Base-by-base conservation (phyloP, 1,140 invertebrate species). In the Aphelinus certus region DNA sequence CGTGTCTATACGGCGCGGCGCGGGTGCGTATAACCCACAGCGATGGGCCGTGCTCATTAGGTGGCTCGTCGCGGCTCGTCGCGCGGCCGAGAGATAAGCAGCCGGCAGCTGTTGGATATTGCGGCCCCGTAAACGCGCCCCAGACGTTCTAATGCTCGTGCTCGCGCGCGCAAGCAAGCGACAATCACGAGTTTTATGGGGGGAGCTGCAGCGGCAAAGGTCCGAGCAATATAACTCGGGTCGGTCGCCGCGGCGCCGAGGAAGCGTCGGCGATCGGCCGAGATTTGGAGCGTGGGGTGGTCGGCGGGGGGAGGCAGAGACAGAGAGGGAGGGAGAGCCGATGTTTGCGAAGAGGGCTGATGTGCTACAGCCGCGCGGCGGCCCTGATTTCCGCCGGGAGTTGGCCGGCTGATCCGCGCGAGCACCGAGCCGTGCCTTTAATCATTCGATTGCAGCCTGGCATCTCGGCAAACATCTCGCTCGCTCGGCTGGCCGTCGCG, bases 381-480 rank as follows among this genome's bases (percentile, higher is more conserved):
- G 82, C 78, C 83, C 80, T 85, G 86, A 87, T 84, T 87, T 82
- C 83, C 83, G 82, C 79, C 80, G 86, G 83, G 85, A 86, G 82
- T 86, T 83, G 26, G 26, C 83, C 79, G 81, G 77, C 78, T 80
- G 81, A 82, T 81, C 79, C 78, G 67, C 6, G 65, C 80, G 79
- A 73, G 75, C 81, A 80, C 79, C 80, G 80, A 77, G 61, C 9
- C 4, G 51, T 75, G 80, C 82, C 86, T 87, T 86, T 87, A 87
- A 87, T 87, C 85, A 87, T 85, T 83, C 81, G 84, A 86, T 86
- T 86, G 84, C 82, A 53, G 51, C 51, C 51, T 26, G 26, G 26
- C 80, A 71, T 71, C 78, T 70, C 57, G 69, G 45, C 55, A 60
- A 58, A 49, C 57, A 65, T 47, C 70, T 69, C 68, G 26, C 26